Evolutionary conservation across 2,113 vertebrate genomes (phyloP).

Genomic region (Rafetus swinhoei): DNA sequence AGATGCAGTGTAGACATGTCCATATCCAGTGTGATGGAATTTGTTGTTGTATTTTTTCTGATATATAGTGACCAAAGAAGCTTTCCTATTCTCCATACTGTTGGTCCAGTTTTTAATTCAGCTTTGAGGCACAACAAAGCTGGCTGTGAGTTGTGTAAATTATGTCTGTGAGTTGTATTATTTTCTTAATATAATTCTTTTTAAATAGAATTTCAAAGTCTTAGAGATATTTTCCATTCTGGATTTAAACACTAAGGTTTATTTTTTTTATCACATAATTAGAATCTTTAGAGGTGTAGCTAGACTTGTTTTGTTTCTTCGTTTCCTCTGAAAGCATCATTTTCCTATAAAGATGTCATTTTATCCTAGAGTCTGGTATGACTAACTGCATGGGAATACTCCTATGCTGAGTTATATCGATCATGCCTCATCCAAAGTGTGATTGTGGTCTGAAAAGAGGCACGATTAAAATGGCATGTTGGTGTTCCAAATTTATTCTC

Average conservation of each 20-base stretch:
- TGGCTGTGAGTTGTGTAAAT: not conserved
- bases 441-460: not conserved
- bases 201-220: not conserved
- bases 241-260: not conserved
- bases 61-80: not conserved
- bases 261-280: conserved; percentile 9
- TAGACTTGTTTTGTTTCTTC: not conserved
- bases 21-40: not conserved
- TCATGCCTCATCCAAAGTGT: conserved; percentile 9
- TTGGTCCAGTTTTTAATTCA: not conserved
- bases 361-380: conserved; percentile 11
- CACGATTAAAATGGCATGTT: not conserved
- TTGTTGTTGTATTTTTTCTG: not conserved
- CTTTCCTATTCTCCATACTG: not conserved
- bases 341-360: not conserved
- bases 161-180: not conserved
- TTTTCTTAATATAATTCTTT: not conserved
- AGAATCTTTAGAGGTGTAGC: not conserved
- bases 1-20: not conserved
- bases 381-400: not conserved
- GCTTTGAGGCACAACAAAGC: not conserved
- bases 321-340: conserved; percentile 11
- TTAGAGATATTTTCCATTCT: not conserved
- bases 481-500: conserved; percentile 2
- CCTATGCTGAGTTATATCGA: not conserved